Base-by-base conservation (phyloP, 1,140 invertebrate genomes). In the Euura lappo region DNA sequence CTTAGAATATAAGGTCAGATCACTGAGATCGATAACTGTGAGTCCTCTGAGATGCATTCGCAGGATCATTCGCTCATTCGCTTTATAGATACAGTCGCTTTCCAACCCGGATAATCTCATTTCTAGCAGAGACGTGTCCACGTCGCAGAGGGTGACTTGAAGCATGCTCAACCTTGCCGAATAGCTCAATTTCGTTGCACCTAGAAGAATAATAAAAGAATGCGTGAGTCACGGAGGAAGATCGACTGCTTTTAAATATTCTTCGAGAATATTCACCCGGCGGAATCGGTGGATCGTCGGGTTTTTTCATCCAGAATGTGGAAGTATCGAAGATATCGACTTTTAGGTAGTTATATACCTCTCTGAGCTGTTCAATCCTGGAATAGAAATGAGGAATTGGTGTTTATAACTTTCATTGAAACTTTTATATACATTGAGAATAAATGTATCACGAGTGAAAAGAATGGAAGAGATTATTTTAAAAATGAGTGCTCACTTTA, bases 51-150 rank as follows among this genome's bases (percentile, higher is more conserved):
- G 85, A 80, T 92, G 92, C 60, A 91, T 89, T 73, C 93, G 89
- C 73, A 96, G 89, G 44, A 94, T 92, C 86, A 94, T 93, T 77
- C 93, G 89, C 77, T 95, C 93, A 80, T 95, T 93, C n/a, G 93
- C 93, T 84, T 94, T 92, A 80, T 94, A 93, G 71, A 94, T 89
- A 80, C 93, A 93, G 87, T 93, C 91, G 77, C 92, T 91, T 84
- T 95, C 93, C n/a, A 95, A 79, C 2, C 92, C 91, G 71, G 83
- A 78, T 51, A 93, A 81, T 69, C 91, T 90, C 10, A 94, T 87
- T 76, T 93, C 91, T 69, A 94, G 86, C 65, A 95, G 88, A 76
- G 93, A 91, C 47, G 91, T 88, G 76, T 95, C 94, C 44, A 91
- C 90, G 80, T 94, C 93, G 76, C 92, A 93, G 28, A 95, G 88